A percentile compares a stretch with the other conserved stretches of the same genome.
These are phyloP conservation scores for Limnothrissa miodon DNA, from an alignment of 2,113 vertebrate species.

Conservation along the genomic window DNA sequence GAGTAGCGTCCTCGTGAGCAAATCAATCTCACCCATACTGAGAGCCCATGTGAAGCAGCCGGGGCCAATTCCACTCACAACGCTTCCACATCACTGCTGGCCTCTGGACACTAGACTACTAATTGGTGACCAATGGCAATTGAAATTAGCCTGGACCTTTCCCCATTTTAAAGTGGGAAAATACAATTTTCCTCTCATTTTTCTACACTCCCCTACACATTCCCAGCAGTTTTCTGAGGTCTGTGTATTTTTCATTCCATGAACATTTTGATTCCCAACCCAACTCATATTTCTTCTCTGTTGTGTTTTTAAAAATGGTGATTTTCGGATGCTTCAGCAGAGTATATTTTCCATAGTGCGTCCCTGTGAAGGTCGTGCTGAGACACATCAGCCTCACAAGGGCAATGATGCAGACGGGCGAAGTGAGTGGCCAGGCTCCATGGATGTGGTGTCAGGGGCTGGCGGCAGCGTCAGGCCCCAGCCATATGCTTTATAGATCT, in stretches of 20 bases:
- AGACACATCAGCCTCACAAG: neutral
- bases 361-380: neutral
- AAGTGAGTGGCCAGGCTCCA: neutral
- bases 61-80: slow-evolving; percentile 51
- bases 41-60: slow-evolving; percentile 42
- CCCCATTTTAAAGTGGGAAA: slow-evolving; percentile 15
- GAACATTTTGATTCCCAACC: too few relatives aligned
- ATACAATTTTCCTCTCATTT: neutral
- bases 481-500: slow-evolving; percentile 35
- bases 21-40: slow-evolving; percentile 46
- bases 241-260: neutral
- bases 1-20: slow-evolving; percentile 33
- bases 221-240: neutral
- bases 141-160: slow-evolving; percentile 43
- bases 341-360: neutral
- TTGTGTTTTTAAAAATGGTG: neutral
- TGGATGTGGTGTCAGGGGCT: neutral
- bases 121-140: slow-evolving; percentile 50
- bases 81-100: slow-evolving; percentile 31
- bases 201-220: neutral
- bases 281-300: neutral
- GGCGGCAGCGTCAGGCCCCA: slow-evolving; percentile 6
- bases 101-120: slow-evolving; percentile 39
- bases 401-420: neutral
- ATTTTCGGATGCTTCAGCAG: neutral